A percentile compares a stretch with the other conserved stretches of the same genome.
phyloP scores from a whole-genome alignment of 2,113 vertebrate genomes.

The Hyperoodon ampullatus region DNA sequence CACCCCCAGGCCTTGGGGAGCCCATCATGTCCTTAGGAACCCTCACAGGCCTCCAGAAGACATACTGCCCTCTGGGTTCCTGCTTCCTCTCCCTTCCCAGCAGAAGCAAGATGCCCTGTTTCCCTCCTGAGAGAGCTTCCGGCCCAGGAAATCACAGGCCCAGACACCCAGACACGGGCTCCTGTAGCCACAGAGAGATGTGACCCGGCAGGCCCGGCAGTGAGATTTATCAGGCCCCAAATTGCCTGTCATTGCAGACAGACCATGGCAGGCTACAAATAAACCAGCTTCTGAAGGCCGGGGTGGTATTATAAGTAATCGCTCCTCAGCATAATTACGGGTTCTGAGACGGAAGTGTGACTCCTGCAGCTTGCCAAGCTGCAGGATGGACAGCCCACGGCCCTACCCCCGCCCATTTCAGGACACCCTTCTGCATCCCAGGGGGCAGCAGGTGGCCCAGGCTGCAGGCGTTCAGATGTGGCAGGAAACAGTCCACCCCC shows the following conservation, averaged over 20 bases:
- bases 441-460: neutral
- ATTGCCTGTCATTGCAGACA: neutral
- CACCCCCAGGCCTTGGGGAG: neutral
- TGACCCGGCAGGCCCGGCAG: neutral
- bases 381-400: neutral
- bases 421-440: neutral
- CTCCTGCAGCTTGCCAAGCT: neutral
- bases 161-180: neutral
- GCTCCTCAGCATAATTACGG: neutral
- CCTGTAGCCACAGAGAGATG: neutral
- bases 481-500: neutral
- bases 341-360: neutral
- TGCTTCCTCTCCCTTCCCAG: neutral
- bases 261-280: neutral
- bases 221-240: neutral
- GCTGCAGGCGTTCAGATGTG: neutral
- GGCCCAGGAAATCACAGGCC: neutral
- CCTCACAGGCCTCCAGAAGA: neutral
- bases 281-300: neutral
- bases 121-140: neutral
- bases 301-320: neutral
- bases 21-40: too few species aligned
- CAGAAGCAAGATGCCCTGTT: neutral
- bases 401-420: rapidly evolving
- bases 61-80: neutral